Percentiles rank a stretch among this genome's conserved stretches.
These are phyloP conservation scores for Nomada fucata DNA, from an alignment of 2,888 invertebrate species.

Conservation along the genomic window DNA sequence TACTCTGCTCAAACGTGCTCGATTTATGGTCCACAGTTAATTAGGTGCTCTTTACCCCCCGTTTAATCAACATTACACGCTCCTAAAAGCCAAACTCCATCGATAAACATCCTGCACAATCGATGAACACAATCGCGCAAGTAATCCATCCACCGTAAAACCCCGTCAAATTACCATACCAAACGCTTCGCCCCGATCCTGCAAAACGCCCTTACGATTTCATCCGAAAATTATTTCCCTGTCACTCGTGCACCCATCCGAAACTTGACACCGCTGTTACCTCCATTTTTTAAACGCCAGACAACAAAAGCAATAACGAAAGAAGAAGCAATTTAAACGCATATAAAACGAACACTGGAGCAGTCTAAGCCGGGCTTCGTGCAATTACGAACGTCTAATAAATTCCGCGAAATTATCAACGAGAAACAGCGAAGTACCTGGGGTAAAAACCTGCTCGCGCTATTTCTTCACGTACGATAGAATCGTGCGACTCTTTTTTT, in stretches of 20 bases:
- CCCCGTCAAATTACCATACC: neutral
- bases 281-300: neutral
- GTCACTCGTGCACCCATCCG: no score
- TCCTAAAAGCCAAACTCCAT: neutral
- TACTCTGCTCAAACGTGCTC: neutral
- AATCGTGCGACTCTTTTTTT: neutral
- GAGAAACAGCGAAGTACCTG: neutral
- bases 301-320: neutral
- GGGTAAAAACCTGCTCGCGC: conserved; percentile 15
- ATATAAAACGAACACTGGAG: neutral
- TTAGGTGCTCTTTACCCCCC: neutral
- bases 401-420: conserved; percentile 13
- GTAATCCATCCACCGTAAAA: neutral
- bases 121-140: neutral
- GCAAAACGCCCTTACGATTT: no score
- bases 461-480: neutral
- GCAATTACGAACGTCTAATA: conserved; percentile 9
- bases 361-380: neutral
- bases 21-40: neutral
- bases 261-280: no score
- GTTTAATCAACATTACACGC: neutral
- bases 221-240: no score
- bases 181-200: neutral
- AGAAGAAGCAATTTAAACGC: neutral
- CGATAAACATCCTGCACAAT: neutral